Evolutionary conservation across 2,797 vertebrate species (phyloP).

Genomic region (Pantherophis vulpinus): DNA sequence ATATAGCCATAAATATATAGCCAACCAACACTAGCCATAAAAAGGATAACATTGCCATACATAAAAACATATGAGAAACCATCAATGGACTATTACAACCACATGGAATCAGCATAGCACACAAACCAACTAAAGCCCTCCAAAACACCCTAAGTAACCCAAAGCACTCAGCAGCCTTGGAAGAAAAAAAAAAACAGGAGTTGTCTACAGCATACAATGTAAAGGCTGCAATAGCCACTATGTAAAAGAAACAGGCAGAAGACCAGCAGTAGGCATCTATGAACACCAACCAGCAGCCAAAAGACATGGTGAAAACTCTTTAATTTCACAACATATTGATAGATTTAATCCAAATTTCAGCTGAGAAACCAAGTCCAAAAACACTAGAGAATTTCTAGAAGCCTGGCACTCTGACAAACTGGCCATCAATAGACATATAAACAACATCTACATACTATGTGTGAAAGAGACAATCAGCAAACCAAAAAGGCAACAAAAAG

Average conservation of each 20-base stretch:
- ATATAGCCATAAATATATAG: neutral
- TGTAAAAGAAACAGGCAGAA: neutral
- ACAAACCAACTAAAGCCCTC: neutral
- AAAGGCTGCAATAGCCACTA: neutral
- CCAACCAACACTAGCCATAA: neutral
- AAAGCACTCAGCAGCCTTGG: neutral
- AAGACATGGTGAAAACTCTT: neutral
- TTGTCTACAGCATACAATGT: neutral
- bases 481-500: neutral
- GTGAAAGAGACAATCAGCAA: neutral
- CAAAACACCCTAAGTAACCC: neutral
- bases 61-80: no score
- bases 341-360: neutral
- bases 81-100: neutral
- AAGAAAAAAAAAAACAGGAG: neutral
- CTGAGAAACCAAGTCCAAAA: neutral
- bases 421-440: neutral
- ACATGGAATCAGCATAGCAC: neutral
- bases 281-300: neutral
- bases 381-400: neutral
- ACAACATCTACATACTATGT: neutral
- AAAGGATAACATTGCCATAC: neutral
- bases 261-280: neutral
- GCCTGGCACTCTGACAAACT: neutral
- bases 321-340: neutral